A percentile compares a stretch with the other conserved stretches of the same genome.
Evolutionary conservation across 2,888 invertebrate species (phyloP).

Genomic region (Tetranychus truncatus): DNA sequence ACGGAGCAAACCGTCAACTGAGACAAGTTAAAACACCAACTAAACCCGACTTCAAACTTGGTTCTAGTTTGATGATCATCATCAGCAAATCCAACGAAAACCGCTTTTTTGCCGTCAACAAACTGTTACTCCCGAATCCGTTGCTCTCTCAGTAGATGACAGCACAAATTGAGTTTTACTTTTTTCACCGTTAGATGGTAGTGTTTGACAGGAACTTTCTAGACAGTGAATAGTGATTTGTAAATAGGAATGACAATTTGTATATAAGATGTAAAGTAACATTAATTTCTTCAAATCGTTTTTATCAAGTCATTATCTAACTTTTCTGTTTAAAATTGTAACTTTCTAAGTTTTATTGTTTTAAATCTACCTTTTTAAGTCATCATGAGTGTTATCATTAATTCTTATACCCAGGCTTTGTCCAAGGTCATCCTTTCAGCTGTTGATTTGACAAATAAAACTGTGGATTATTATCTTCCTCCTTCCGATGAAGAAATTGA

Average conservation of each 20-base stretch:
- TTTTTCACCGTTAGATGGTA: no score
- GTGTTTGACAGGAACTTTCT: no score
- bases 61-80: neutral
- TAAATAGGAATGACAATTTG: no score
- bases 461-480: conserved; percentile 6
- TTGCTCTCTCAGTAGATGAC: neutral
- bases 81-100: neutral
- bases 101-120: neutral
- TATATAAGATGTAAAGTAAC: no score
- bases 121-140: neutral
- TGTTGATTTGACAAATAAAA: conserved; percentile 17
- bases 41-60: neutral
- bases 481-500: neutral
- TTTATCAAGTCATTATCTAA: no score
- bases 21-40: neutral
- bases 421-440: conserved; percentile 12
- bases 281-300: no score
- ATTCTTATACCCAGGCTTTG: neutral
- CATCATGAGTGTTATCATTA: no score
- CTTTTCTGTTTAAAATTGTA: no score
- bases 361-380: no score
- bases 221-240: no score
- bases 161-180: neutral
- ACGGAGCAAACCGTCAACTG: neutral
- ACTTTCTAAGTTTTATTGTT: no score